These are phyloP conservation scores for Myotis daubentonii DNA, from an alignment of 2,797 vertebrate species.

Conservation along the genomic window DNA sequence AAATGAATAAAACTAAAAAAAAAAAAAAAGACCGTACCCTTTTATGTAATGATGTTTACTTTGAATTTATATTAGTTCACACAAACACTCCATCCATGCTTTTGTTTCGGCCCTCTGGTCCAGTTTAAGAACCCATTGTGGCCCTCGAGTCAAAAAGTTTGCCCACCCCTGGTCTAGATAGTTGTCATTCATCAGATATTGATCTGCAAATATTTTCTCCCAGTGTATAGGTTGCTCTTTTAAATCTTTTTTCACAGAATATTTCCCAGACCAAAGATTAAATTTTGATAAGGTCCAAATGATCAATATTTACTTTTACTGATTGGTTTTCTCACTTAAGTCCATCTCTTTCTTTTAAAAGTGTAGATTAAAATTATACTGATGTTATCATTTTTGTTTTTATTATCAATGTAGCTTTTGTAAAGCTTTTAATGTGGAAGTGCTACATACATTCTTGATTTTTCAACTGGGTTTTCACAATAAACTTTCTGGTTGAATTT, in stretches of 20 bases:
- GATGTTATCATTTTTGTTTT: conserved; percentile 19
- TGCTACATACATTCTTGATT: neutral
- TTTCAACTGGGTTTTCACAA: neutral
- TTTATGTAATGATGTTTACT: no score
- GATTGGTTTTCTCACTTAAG: conserved; percentile 30
- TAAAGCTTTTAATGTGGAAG: neutral
- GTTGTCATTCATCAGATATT: neutral
- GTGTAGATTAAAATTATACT: neutral
- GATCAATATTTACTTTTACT: neutral
- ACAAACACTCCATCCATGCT: no score
- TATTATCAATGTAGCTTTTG: neutral
- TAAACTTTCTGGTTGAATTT: conserved; percentile 39
- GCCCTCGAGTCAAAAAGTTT: no score
- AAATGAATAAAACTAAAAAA: no score
- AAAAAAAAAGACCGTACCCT: no score
- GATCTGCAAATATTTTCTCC: neutral
- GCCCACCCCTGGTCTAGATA: no score
- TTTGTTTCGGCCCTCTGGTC: no score
- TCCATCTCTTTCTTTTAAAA: neutral
- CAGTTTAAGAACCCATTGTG: no score
- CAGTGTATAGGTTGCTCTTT: neutral
- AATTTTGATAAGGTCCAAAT: neutral
- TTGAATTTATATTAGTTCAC: no score
- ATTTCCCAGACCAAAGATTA: neutral
- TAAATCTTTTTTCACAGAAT: neutral